Conservation (phyloP, 2,113 vertebrate species). For the Microtus richardsoni region DNA sequence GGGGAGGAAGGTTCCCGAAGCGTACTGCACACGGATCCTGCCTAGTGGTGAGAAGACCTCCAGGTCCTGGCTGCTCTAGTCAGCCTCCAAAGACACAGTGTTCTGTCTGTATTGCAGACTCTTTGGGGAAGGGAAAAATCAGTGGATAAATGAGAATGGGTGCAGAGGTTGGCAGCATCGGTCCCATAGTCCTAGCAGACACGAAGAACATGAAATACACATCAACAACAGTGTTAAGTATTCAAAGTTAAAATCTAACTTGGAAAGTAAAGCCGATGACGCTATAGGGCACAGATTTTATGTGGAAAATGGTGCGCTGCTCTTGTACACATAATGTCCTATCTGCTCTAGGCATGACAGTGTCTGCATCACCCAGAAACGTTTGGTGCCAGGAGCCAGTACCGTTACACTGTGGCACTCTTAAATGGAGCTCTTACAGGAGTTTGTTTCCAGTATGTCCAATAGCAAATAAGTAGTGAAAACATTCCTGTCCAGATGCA, state of each 20-base stretch:
- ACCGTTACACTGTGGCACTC: neutral
- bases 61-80: constrained; percentile 79
- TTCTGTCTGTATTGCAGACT: constrained; percentile 79
- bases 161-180: constrained; percentile 81
- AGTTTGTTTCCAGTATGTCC: constrained; percentile 39
- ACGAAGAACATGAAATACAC: constrained; percentile 78
- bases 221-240: constrained; percentile 74
- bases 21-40: constrained; percentile 78
- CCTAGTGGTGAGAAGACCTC: constrained; percentile 76
- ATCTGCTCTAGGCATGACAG: neutral
- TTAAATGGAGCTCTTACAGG: neutral
- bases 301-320: neutral
- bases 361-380: neutral
- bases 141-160: constrained; percentile 76
- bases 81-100: constrained; percentile 76
- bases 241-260: constrained; percentile 72
- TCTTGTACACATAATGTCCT: constrained; percentile 40
- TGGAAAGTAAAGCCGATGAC: constrained; percentile 55
- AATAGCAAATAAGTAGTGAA: constrained; percentile 39
- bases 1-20: constrained; percentile 81
- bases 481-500: neutral
- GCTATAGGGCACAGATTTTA: neutral
- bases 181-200: constrained; percentile 81
- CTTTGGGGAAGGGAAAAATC: constrained; percentile 78
- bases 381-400: neutral